These are phyloP conservation scores for Dugesia japonica DNA, from an alignment of 2,888 invertebrate genomes.

Conservation along the genomic window DNA sequence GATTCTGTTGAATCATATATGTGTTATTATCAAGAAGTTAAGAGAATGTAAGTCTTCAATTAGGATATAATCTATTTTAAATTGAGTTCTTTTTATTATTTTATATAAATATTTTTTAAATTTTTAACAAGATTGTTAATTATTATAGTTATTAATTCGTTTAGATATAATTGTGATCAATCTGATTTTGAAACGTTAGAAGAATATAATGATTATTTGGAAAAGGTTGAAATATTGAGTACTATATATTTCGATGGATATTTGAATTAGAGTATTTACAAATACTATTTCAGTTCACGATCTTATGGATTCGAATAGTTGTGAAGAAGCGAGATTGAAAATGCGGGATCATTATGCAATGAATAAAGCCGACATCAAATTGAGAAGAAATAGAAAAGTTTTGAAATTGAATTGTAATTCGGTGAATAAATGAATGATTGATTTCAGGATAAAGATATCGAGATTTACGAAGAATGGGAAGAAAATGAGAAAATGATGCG, in stretches of 20 bases:
- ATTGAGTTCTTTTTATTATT: too few relatives aligned
- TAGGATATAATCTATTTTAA: too few relatives aligned
- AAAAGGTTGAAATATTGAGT: neutral
- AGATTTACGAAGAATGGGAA: neutral
- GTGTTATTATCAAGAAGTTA: neutral
- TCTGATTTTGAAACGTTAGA: neutral
- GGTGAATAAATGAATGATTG: too few relatives aligned
- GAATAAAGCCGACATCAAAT: neutral
- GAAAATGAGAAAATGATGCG: neutral
- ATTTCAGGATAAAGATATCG: neutral
- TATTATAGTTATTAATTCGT: too few relatives aligned
- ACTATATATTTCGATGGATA: too few relatives aligned
- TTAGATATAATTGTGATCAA: neutral
- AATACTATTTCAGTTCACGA: neutral
- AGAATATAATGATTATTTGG: neutral
- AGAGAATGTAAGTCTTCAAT: neutral
- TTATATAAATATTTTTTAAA: too few relatives aligned
- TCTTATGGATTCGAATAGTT: neutral
- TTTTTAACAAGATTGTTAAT: too few relatives aligned
- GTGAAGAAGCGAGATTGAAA: neutral
- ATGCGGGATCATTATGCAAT: neutral
- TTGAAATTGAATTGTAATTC: too few relatives aligned
- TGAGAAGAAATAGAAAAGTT: conserved; percentile 1
- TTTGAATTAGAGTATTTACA: too few relatives aligned
- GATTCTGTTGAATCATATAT: neutral